Percentiles rank a stretch among this genome's conserved stretches.
phyloP scores from a whole-genome alignment of 1,140 invertebrate genomes.

The Yoshiicerus persimilis region DNA sequence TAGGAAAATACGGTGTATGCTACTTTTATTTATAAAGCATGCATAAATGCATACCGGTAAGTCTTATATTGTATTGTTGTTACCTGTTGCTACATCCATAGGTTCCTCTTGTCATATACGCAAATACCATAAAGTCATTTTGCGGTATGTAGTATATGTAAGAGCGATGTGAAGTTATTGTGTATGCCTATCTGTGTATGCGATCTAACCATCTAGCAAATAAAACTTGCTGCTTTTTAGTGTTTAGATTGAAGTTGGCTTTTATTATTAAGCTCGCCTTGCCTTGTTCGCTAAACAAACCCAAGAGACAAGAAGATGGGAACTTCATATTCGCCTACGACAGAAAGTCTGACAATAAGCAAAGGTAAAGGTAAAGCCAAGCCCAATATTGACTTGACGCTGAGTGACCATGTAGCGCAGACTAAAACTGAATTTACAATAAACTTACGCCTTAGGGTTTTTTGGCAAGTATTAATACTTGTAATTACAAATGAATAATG shows the following conservation, averaged over 20 bases:
- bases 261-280: background rate
- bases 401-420: background rate
- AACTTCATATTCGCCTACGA: background rate
- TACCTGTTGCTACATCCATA: no score
- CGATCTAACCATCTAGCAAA: background rate
- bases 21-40: no score
- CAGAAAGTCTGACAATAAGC: background rate
- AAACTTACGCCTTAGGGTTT: background rate
- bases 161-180: background rate
- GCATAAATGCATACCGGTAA: no score
- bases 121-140: no score
- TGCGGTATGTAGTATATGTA: background rate
- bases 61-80: no score
- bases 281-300: background rate
- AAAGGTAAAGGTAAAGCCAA: background rate
- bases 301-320: background rate
- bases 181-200: background rate
- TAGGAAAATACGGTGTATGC: no score
- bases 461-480: background rate
- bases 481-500: background rate
- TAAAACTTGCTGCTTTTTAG: background rate
- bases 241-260: background rate
- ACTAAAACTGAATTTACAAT: slow-evolving; percentile 3
- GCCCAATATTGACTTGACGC: background rate
- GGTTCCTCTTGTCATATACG: no score